These are phyloP conservation scores for Bovichtus diacanthus DNA, from an alignment of 2,797 vertebrate genomes.

Conservation along the genomic window DNA sequence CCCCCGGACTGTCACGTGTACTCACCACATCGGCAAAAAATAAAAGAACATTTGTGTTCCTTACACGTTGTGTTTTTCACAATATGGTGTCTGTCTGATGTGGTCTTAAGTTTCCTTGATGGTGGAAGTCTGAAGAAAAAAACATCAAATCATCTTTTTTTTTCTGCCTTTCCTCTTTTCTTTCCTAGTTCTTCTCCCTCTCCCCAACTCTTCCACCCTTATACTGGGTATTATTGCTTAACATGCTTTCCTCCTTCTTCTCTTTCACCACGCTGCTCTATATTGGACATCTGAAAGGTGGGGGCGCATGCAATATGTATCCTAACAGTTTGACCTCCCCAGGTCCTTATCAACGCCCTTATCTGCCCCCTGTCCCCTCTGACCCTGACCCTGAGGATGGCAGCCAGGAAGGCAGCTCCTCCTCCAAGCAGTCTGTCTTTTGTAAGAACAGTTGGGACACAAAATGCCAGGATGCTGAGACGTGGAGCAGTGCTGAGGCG, in stretches of 20 bases:
- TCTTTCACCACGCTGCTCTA: constrained; percentile 94
- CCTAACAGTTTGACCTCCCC: constrained; percentile 90
- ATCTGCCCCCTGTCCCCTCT: constrained; percentile 74
- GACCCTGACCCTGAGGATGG: constrained; percentile 63
- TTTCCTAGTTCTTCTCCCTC: constrained; percentile 31
- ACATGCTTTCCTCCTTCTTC: constrained; percentile 71
- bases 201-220: constrained; percentile 32
- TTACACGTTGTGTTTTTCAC: constrained; percentile 36
- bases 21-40: not conserved
- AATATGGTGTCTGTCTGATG: constrained; percentile 24
- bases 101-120: constrained; percentile 13
- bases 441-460: constrained; percentile 93
- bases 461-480: constrained; percentile 87
- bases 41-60: not conserved
- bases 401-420: constrained; percentile 84
- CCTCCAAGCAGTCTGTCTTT: constrained; percentile 87
- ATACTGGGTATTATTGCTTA: constrained; percentile 60
- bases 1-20: not conserved
- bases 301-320: constrained; percentile 92
- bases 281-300: constrained; percentile 92
- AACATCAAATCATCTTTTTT: not conserved
- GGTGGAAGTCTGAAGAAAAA: constrained; percentile 31
- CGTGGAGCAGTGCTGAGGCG: constrained; percentile 94
- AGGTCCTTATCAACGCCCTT: constrained; percentile 86
- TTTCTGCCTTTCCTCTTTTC: constrained; percentile 14